Base-by-base conservation (phyloP, 2,113 vertebrate genomes). In the Ceratotherium simum region DNA sequence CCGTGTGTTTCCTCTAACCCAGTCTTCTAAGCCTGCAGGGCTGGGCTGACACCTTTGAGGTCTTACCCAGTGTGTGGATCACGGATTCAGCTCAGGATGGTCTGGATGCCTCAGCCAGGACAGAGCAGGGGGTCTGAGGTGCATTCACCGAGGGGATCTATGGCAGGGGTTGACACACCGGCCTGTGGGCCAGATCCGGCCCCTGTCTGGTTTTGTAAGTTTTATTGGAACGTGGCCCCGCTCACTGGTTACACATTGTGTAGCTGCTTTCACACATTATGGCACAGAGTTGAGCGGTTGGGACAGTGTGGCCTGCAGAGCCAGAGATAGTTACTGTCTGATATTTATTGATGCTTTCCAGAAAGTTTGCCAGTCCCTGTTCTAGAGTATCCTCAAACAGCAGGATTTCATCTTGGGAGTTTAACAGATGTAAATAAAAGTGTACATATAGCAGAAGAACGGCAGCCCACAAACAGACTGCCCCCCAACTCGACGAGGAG, bases 111-210 rank as follows among this genome's bases (percentile, higher is more conserved):
- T 48, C 33, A 2, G 36, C 9, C 8, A 78, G 79, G 60, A 12
- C 48, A 42, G 16, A 58, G 33, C 12, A 1, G 42, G 46, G 46
- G 42, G 27, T 33, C 54, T 3, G 4, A n/a, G n/a, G 21, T 23
- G 65, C 0, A 0, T 78, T 27, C 42, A 29, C 46, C 29, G 4
- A 2, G 3, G 11, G 76, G n/a, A 6, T 27, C 3, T 2, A 48
- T 39, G 76, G 78, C 69, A 60, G 20, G 33, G 75, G 8, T 36
- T 14, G 20, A 56, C 17, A 51, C 0, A 9, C 51, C 51, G 6
- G 29, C 29, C 48, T 29, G 9, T 0, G 0, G 48, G 16, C 65
- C 36, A 3, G 2, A 31, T n/a, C 29, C 0, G 0, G 80, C 81
- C 94, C 46, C 14, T 5, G 2, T 17, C 13, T 20, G 58, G 60